phyloP scores from a whole-genome alignment of 1,140 invertebrate species.

The Harpegnathos saltator region DNA sequence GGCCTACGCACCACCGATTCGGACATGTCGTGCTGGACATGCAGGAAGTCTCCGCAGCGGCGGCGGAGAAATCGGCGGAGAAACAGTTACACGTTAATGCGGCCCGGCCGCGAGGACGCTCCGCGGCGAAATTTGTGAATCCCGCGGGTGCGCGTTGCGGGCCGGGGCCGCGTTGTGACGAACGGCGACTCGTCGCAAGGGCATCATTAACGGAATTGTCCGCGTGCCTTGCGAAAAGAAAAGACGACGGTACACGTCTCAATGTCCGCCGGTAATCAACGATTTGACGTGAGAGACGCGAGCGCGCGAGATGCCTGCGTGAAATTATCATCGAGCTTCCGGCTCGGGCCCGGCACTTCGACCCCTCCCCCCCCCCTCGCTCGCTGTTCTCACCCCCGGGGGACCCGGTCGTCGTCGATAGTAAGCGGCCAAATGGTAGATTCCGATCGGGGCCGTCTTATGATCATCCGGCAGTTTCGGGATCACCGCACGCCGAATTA shows the following conservation, averaged over 20 bases:
- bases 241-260: background rate
- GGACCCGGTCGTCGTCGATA: conserved; percentile 67
- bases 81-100: conserved; percentile 30
- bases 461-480: conserved; percentile 82
- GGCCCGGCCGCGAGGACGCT: background rate
- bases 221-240: conserved; percentile 55
- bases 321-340: conserved; percentile 68
- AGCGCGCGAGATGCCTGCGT: conserved; percentile 58
- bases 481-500: conserved; percentile 78
- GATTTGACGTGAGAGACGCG: conserved; percentile 66
- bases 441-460: conserved; percentile 78
- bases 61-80: background rate
- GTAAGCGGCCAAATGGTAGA: conserved; percentile 72
- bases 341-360: conserved; percentile 50
- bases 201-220: conserved; percentile 67
- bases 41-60: too few relatives aligned
- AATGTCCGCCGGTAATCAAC: conserved; percentile 61
- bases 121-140: background rate
- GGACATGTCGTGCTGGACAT: too few relatives aligned
- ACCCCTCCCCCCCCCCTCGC: too few relatives aligned
- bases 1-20: too few relatives aligned
- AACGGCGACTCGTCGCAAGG: conserved; percentile 40
- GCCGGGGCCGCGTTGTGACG: background rate
- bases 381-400: conserved; percentile 47
- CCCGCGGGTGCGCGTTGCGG: background rate